A percentile compares a stretch with the other conserved stretches of the same genome.
Evolutionary conservation across 1,140 invertebrate species (phyloP).

Genomic region (Zaprionus ornatus): DNA sequence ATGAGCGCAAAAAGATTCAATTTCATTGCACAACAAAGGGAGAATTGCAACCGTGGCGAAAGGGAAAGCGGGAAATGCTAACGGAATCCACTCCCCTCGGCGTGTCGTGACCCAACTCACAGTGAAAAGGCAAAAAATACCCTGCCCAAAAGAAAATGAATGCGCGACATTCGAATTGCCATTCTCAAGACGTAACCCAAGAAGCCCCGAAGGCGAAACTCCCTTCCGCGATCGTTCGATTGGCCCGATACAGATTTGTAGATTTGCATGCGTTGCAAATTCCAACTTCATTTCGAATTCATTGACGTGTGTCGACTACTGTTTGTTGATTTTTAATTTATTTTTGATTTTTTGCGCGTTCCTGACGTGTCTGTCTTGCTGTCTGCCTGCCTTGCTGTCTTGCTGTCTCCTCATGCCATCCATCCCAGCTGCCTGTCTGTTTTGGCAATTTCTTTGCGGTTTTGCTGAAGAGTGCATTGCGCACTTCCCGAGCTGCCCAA

Average conservation of each 20-base stretch:
- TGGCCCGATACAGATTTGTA: constrained; percentile 58
- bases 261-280: constrained; percentile 74
- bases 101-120: not conserved
- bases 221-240: constrained; percentile 37
- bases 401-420: not conserved
- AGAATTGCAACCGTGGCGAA: constrained; percentile 77
- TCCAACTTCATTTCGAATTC: constrained; percentile 49
- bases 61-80: constrained; percentile 12
- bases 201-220: constrained; percentile 15
- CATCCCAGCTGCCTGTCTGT: constrained; percentile 30
- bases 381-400: not conserved
- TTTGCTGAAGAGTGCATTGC: constrained; percentile 67
- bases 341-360: constrained; percentile 72
- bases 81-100: constrained; percentile 9
- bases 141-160: constrained; percentile 38
- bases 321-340: constrained; percentile 81
- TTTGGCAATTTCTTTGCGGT: constrained; percentile 70
- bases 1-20: constrained; percentile 51
- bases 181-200: constrained; percentile 13
- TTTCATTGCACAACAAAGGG: constrained; percentile 70
- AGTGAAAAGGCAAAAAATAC: constrained; percentile 40
- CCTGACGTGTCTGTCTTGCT: constrained; percentile 15
- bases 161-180: constrained; percentile 63
- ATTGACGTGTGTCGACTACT: constrained; percentile 74
- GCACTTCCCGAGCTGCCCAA: constrained; percentile 30